Conservation (phyloP, 2,888 invertebrate genomes). For the Pachymerium ferrugineum region DNA sequence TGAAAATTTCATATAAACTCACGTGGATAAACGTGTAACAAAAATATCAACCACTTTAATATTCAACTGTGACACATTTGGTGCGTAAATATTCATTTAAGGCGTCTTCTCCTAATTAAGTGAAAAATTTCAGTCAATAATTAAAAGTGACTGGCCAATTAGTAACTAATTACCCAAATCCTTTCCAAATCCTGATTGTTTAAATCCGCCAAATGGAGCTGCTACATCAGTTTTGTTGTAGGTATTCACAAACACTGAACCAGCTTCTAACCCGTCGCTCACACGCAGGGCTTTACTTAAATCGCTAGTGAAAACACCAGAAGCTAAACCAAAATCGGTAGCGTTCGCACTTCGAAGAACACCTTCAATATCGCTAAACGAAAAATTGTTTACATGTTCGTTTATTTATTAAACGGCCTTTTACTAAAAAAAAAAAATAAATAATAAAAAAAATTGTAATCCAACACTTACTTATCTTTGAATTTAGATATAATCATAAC, state of each 20-base stretch:
- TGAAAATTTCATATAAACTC: background rate
- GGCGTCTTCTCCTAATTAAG: constrained; percentile 70
- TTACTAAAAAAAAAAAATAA: background rate
- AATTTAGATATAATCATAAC: constrained; percentile 95
- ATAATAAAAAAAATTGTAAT: background rate
- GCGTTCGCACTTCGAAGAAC: constrained; percentile 80
- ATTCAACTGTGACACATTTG: constrained; percentile 91
- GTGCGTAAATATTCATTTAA: constrained; percentile 91
- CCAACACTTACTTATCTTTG: constrained; percentile 60
- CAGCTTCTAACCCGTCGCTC: constrained; percentile 83
- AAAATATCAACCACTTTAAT: constrained; percentile 49
- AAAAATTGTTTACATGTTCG: background rate
- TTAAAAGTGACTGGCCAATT: background rate
- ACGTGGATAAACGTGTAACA: background rate
- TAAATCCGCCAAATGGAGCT: constrained; percentile 95
- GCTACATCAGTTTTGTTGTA: constrained; percentile 98
- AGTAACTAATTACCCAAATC: constrained; percentile 58
- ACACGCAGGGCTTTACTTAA: constrained; percentile 73
- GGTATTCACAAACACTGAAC: constrained; percentile 94
- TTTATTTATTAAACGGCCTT: background rate
- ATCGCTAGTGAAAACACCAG: constrained; percentile 88
- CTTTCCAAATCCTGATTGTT: constrained; percentile 95
- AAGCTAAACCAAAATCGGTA: constrained; percentile 89
- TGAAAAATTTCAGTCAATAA: background rate
- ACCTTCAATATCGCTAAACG: constrained; percentile 70